Evolutionary conservation across 1,140 invertebrate species (phyloP).

Genomic region (Pogonomyrmex barbatus): DNA sequence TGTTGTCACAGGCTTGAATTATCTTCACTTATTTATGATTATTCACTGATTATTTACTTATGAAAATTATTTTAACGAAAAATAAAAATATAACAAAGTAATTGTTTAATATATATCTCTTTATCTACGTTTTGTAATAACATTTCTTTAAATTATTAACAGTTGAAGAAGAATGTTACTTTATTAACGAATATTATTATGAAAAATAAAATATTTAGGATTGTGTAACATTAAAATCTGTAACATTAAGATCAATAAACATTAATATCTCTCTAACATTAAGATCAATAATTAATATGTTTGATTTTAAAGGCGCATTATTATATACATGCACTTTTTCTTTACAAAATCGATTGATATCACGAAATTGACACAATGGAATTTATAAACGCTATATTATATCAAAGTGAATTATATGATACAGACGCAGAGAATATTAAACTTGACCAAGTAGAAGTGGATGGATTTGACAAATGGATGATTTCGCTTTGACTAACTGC

Average conservation of each 20-base stretch:
- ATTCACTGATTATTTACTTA: not conserved
- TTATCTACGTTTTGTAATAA: not conserved
- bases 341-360: not conserved
- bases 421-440: constrained; percentile 1
- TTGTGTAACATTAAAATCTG: not conserved
- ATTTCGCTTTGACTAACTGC: not conserved
- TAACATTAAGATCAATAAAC: constrained; percentile 2
- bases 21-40: not conserved
- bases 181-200: not conserved
- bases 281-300: not conserved
- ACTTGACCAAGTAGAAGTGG: not conserved
- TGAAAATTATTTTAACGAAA: not conserved
- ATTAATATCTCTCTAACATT: constrained; percentile 5
- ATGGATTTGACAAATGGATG: not conserved
- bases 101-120: not conserved
- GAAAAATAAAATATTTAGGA: constrained; percentile 8
- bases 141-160: not conserved
- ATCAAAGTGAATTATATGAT: not conserved
- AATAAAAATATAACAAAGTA: constrained; percentile 1
- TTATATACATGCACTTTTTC: not conserved
- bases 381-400: not conserved
- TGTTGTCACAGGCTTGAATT: not conserved
- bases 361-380: not conserved
- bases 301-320: not conserved
- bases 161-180: not conserved